Evolutionary conservation across 2,888 invertebrate species (phyloP), one percentile per base, ranked within the genome.

Genomic region (Diaperis boleti): DNA sequence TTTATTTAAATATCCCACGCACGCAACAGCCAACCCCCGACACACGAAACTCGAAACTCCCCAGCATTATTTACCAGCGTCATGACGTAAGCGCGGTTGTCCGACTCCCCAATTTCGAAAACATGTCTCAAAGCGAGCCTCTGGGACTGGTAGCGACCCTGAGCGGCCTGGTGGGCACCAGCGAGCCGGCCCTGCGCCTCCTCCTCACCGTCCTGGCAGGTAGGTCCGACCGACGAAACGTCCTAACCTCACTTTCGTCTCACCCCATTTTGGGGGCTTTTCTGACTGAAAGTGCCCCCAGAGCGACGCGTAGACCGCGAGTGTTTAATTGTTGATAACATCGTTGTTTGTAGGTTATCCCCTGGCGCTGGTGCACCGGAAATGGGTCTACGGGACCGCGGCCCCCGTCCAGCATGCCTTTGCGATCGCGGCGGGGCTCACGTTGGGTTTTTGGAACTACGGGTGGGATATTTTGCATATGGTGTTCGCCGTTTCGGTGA

Each of bases 391-490:
- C 72, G 85, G 85, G 10, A 84, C 85, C 70, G 75, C 81, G 33
- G 83, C 86, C 10, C 72, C 78, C 13, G 47, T 85, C 22, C 91
- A 94, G 77, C 92, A 96, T 78, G 49, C 90, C 6, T 95, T 85
- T 81, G 94, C 95, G 77, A 84, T 89, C 4, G 14, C 83, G 0
- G 85, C 87, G 65, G 96, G 96, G 8, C 76, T 94, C 3, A 81
- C 85, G 1, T 83, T 96, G 68, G 92, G 93, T 45, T 88, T 88
- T 71, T 95, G 91, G 80, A 96, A 96, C 79, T 96, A 94, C 83
- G 95, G 96, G 29, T 76, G 81, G 59, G 87, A 90, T 54, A 85
- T 92, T 67, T 83, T 90, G 63, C 96, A 98, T 81, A 91, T 93
- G 55, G 76, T 90, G 0, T 78, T 89, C 45, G 89, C 94, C 29